phyloP scores from a whole-genome alignment of 2,113 vertebrate species.

The Capra hircus region DNA sequence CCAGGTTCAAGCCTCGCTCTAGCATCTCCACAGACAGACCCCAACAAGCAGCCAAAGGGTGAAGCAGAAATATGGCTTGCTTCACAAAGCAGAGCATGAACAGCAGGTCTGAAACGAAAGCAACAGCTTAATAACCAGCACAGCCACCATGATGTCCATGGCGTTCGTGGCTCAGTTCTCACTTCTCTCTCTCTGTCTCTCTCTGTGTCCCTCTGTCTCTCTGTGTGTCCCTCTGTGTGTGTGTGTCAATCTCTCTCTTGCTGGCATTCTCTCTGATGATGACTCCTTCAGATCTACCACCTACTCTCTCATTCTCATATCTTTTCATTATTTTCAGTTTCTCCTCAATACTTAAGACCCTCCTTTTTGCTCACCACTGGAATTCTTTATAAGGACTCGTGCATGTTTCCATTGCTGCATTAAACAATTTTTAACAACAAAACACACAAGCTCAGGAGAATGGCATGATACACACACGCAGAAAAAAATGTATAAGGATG shows the following conservation, averaged over 20 bases:
- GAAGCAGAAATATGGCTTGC: neutral
- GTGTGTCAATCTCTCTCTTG: neutral
- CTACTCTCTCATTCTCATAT: neutral
- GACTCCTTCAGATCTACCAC: neutral
- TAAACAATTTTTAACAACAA: neutral
- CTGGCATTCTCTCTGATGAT: neutral
- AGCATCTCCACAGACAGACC: neutral
- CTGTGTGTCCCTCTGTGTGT: neutral
- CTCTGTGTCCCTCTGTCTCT: neutral
- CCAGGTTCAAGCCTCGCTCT: neutral
- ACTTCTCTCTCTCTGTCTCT: neutral
- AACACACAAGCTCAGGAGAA: neutral
- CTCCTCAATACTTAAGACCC: neutral
- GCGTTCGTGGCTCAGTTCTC: fast-evolving
- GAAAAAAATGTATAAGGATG: neutral
- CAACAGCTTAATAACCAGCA: too few relatives aligned
- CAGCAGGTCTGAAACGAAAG: neutral
- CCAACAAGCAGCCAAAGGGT: neutral
- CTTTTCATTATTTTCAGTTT: neutral
- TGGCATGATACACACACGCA: neutral
- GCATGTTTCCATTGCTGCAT: neutral
- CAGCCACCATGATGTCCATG: fast-evolving
- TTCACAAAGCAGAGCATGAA: fast-evolving
- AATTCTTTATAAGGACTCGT: neutral
- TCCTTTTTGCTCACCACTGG: neutral